A percentile compares a stretch with the other conserved stretches of the same genome.
phyloP scores from a whole-genome alignment of 1,140 invertebrate genomes.

The Adoxophyes honmai region DNA sequence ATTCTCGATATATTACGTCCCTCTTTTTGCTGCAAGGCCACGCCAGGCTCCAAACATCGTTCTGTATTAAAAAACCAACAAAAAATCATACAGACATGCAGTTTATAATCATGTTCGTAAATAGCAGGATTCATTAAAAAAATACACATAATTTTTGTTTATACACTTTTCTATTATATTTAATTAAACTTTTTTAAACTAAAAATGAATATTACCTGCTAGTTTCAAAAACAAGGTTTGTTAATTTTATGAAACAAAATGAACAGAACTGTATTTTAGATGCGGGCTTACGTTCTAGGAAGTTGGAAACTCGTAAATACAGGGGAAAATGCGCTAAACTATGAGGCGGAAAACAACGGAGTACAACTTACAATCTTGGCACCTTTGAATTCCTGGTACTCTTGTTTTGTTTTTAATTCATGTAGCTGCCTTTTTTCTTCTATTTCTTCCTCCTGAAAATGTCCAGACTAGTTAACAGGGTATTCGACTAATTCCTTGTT shows the following conservation, averaged over 20 bases:
- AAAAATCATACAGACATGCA: not conserved
- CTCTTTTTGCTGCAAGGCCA: constrained; percentile 38
- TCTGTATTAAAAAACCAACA: constrained; percentile 25
- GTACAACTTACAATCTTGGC: constrained; percentile 22
- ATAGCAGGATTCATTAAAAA: too few relatives aligned
- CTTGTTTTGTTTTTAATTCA: not conserved
- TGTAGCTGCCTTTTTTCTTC: not conserved
- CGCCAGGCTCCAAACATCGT: constrained; percentile 33
- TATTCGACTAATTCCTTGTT: too few relatives aligned
- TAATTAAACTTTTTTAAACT: not conserved
- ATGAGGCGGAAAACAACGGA: too few relatives aligned
- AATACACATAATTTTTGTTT: too few relatives aligned
- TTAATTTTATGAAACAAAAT: too few relatives aligned
- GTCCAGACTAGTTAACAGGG: too few relatives aligned
- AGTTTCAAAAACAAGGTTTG: too few relatives aligned
- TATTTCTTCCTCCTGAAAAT: constrained; percentile 21
- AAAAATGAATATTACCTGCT: not conserved
- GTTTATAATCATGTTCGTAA: too few relatives aligned
- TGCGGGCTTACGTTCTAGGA: not conserved
- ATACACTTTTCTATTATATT: too few relatives aligned
- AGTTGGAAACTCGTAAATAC: not conserved
- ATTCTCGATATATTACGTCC: constrained; percentile 35
- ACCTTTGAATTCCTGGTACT: constrained; percentile 18
- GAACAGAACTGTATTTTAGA: not conserved
- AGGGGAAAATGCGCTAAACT: too few relatives aligned